Evolutionary conservation across 35 echinoderm and acorn worm species (phyloP), one percentile per base, ranked within the genome.

Genomic region (Apostichopus californicus): DNA sequence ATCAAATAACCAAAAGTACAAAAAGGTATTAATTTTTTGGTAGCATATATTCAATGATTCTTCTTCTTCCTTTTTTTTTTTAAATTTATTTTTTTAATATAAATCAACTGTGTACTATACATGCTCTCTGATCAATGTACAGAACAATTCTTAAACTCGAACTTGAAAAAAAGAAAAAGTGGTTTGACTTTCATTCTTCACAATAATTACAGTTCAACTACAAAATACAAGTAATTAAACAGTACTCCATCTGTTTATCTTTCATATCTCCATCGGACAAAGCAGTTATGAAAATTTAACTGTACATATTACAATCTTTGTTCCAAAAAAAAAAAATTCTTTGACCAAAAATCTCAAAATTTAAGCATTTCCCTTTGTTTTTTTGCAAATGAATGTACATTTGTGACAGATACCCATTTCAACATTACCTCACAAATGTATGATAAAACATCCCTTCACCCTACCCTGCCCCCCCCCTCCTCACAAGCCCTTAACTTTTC

Each of bases 81-180:
- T 46, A 3, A 46, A 3, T 46, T 46, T 1, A 1, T 28, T 56
- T 46, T 81, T 54, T 81, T 81, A n/a, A 85, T 85, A 85, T 85
- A 85, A 85, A 85, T 58, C 81, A 85, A 85, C 55, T 85, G 81
- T 58, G 57, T 85, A 85, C 52, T 85, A 59, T 85, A 85, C 81
- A 85, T 60, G 56, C 24, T 55, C 18, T 58, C 28, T 15, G 55
- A 81, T 55, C 81, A 85, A 85, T 85, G 81, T 85, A 85, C 81
- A 85, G 81, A 85, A 57, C 28, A 11, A 55, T 60, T 85, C 55
- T 85, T 15, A 85, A 85, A 21, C 58, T 12, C 23, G 6, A 85
- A 85, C 81, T 85, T 20, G 54, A 57, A 85, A 21, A 56, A 59
- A 58, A 22, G 58, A 13, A 59, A 85, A 75, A 73, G 70, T 73